Percentiles rank a stretch among this genome's conserved stretches.
These are phyloP conservation scores for Hydroisotoma schaefferi DNA, from an alignment of 2,888 invertebrate species.

Conservation along the genomic window DNA sequence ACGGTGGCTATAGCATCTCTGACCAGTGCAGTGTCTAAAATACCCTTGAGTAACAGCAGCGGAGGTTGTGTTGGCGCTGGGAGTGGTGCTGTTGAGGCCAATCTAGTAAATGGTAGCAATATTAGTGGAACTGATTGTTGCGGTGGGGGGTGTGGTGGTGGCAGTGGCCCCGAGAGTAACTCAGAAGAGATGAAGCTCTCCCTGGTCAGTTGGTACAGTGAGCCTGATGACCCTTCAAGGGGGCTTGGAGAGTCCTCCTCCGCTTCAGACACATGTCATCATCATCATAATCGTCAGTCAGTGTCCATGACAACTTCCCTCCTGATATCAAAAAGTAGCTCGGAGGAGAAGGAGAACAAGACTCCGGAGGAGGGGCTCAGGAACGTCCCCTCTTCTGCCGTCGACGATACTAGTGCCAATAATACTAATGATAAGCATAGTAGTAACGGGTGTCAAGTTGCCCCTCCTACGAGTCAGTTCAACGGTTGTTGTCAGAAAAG, in stretches of 20 bases:
- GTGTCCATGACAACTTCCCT: slow-evolving; percentile 20
- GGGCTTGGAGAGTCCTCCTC: slow-evolving; percentile 24
- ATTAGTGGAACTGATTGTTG: slow-evolving; percentile 28
- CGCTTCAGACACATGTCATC: neutral
- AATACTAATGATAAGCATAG: no score
- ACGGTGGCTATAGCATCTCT: slow-evolving; percentile 38
- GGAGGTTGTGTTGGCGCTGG: slow-evolving; percentile 14
- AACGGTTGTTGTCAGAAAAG: slow-evolving; percentile 1
- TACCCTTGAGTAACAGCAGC: slow-evolving; percentile 11
- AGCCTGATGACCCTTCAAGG: slow-evolving; percentile 41
- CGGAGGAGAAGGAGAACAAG: slow-evolving; percentile 47
- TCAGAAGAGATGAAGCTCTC: slow-evolving; percentile 48
- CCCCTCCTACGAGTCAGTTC: no score
- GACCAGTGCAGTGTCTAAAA: slow-evolving; percentile 33
- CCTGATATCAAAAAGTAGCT: slow-evolving; percentile 27
- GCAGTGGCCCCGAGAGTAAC: slow-evolving; percentile 41
- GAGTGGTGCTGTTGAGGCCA: neutral
- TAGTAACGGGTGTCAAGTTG: no score
- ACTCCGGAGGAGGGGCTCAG: no score
- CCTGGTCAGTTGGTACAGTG: slow-evolving; percentile 48
- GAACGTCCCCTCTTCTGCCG: no score
- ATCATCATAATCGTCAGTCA: slow-evolving; percentile 16
- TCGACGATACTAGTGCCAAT: no score
- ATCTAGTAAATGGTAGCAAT: no score
- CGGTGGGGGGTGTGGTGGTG: slow-evolving; percentile 34